phyloP scores from a whole-genome alignment of 1,140 invertebrate genomes.

The Penaeus vannamei region DNA sequence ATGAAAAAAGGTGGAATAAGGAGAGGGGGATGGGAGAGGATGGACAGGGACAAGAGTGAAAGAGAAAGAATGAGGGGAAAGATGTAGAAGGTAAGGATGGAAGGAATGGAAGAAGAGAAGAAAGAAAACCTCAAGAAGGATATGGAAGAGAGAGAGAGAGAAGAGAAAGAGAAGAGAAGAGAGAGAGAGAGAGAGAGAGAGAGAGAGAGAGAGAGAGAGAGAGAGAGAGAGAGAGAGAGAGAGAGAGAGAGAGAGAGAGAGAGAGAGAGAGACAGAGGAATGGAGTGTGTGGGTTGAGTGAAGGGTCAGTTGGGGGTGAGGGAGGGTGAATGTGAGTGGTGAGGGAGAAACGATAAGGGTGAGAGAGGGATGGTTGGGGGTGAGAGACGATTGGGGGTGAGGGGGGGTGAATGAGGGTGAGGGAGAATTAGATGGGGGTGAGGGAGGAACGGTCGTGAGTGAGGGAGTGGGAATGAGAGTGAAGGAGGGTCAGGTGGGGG shows the following conservation, averaged over 20 bases:
- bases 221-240: background rate
- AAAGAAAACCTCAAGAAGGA: too few relatives aligned
- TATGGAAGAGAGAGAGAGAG: background rate
- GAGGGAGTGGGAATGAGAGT: too few relatives aligned
- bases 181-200: too few relatives aligned
- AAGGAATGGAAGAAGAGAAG: background rate
- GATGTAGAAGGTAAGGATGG: background rate
- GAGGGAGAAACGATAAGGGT: too few relatives aligned
- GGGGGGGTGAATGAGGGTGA: background rate
- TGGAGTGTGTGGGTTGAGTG: background rate
- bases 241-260: background rate
- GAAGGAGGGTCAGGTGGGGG: too few relatives aligned
- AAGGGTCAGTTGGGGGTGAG: too few relatives aligned
- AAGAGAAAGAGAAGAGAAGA: background rate
- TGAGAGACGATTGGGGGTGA: background rate
- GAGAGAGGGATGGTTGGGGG: too few relatives aligned
- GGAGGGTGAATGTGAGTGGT: too few relatives aligned
- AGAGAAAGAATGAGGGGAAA: background rate
- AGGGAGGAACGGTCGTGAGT: too few relatives aligned
- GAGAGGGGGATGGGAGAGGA: too few relatives aligned
- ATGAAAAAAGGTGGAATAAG: too few relatives aligned
- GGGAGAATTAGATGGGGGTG: too few relatives aligned
- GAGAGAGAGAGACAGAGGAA: background rate
- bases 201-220: background rate
- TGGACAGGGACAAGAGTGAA: background rate